Evolutionary conservation across 2,888 invertebrate species (phyloP).

Genomic region (Drymonia ruficornis): DNA sequence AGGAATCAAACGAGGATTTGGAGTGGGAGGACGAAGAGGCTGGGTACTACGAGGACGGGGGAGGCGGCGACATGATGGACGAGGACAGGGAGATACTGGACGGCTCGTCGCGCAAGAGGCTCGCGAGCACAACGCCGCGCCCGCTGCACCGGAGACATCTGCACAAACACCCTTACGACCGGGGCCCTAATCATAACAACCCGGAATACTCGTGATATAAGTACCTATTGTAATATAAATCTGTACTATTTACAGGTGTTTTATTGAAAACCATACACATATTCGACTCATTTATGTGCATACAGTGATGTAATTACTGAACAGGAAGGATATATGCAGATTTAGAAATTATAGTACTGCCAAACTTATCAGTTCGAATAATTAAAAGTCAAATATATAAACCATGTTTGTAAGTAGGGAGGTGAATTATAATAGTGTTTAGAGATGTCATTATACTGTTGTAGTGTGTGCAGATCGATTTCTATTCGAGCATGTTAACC

Average conservation of each 20-base stretch:
- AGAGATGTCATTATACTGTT: too few species aligned
- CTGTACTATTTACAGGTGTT: neutral
- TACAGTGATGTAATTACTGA: too few species aligned
- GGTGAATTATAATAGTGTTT: too few species aligned
- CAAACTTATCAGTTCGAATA: neutral
- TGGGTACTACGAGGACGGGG: slow-evolving; percentile 63
- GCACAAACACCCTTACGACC: slow-evolving; percentile 80
- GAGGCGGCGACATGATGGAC: slow-evolving; percentile 66
- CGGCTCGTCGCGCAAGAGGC: slow-evolving; percentile 33
- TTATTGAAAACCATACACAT: too few species aligned
- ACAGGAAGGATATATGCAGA: too few species aligned
- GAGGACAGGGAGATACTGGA: slow-evolving; percentile 62
- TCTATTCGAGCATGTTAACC: too few species aligned
- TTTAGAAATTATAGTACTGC: neutral
- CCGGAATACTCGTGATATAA: slow-evolving; percentile 23
- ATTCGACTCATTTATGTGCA: neutral
- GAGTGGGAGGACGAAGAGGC: slow-evolving; percentile 65
- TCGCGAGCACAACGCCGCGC: slow-evolving; percentile 48
- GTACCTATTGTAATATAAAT: slow-evolving; percentile 12
- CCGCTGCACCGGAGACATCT: slow-evolving; percentile 78
- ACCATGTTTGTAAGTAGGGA: too few species aligned
- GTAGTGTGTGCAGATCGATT: too few species aligned
- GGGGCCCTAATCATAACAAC: slow-evolving; percentile 60
- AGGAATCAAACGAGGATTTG: slow-evolving; percentile 62
- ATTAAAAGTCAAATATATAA: too few species aligned